Evolutionary conservation across 2,888 invertebrate species (phyloP), one percentile per base, ranked within the genome.

Genomic region (Scaptodrosophila latifasciaeformis): DNA sequence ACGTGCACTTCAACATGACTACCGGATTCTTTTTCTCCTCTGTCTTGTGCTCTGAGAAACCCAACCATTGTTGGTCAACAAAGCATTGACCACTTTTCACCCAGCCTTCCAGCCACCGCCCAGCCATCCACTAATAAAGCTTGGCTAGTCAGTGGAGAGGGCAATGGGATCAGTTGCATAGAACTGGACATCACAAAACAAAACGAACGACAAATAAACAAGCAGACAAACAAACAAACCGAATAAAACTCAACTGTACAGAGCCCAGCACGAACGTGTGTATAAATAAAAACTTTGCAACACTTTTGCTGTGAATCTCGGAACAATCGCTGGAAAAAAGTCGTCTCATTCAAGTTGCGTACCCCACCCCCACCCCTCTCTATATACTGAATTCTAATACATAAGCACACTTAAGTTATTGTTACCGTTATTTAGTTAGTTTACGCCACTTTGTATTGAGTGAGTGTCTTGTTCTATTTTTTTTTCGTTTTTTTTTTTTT

Each of bases 391-490:
- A n/a, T 49, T 53, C 68, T 71, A 78, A 78, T 71, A 71, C 71
- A n/a, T n/a, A n/a, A n/a, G 59, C 71, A 79, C 79, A 74, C 79
- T 74, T 74, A 79, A 79, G 72, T 74, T 74, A 74, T 79, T 79
- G 74, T 74, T 79, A 79, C 77, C 69, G 74, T 75, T 75, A 80
- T 75, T 75, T 75, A 75, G 75, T 77, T 80, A 80, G 75, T 75
- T 75, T 74, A 74, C 61, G 77, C 67, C 65, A 80, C 70, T 79
- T 74, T 69, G 65, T 69, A 65, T 76, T 66, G 59, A 59, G 50
- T 49, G 49, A 27, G 17, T 39, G 24, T 10, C 21, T 43, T 17
- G 19, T 34, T 19, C 18, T 19, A n/a, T 9, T 19, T 9, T 21
- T 34, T 34, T 42, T 27, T 3, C 2, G 13, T 37, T 27, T 7